Conservation (phyloP, 2,113 vertebrate species). For the Caranx melampygus region DNA sequence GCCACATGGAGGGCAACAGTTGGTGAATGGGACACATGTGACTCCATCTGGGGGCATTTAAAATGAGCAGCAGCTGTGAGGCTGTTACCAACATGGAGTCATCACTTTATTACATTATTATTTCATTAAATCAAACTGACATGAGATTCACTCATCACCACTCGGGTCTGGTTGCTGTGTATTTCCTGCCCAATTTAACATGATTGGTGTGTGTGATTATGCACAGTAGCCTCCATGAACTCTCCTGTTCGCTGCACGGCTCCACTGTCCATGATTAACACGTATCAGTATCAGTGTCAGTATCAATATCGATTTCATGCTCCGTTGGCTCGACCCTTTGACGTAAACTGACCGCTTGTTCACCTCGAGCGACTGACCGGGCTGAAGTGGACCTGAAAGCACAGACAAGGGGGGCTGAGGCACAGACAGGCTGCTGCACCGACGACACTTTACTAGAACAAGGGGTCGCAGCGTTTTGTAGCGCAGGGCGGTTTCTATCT, state of each 20-base stretch:
- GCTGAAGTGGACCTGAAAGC: background rate
- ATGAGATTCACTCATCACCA: constrained; percentile 43
- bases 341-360: background rate
- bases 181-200: constrained; percentile 67
- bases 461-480: too few relatives aligned
- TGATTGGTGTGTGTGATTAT: constrained; percentile 59
- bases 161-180: constrained; percentile 40
- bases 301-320: too few relatives aligned
- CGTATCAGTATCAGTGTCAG: background rate
- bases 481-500: too few relatives aligned
- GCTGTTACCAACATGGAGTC: constrained; percentile 47
- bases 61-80: constrained; percentile 65
- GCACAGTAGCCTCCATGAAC: constrained; percentile 20
- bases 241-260: background rate
- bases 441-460: too few relatives aligned
- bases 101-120: constrained; percentile 48
- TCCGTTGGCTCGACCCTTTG: background rate
- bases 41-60: constrained; percentile 54
- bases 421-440: background rate
- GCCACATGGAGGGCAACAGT: constrained; percentile 51
- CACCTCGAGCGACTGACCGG: too few relatives aligned
- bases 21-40: constrained; percentile 66
- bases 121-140: constrained; percentile 49
- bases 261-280: background rate
- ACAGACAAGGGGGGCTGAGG: background rate